These are phyloP conservation scores for Phrixothrix hirtus DNA, from an alignment of 2,888 invertebrate species.

Conservation along the genomic window DNA sequence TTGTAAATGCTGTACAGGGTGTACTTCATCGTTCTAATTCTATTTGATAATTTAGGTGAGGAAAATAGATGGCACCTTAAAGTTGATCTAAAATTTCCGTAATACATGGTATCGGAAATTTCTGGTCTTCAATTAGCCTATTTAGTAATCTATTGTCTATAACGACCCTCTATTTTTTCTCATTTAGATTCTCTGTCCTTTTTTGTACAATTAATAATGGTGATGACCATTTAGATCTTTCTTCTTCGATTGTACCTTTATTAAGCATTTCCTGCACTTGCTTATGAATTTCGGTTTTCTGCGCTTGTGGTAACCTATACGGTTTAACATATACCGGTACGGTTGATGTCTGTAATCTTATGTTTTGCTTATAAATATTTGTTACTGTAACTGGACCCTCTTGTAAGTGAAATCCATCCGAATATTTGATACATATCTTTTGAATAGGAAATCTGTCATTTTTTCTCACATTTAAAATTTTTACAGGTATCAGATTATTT, in stretches of 20 bases:
- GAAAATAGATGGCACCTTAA: slow-evolving; percentile 11
- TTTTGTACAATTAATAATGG: slow-evolving; percentile 10
- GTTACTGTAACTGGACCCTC: too few species aligned
- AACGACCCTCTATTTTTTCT: slow-evolving; percentile 18
- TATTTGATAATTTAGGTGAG: slow-evolving; percentile 38
- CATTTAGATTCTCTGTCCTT: slow-evolving; percentile 4
- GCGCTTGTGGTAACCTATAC: too few species aligned
- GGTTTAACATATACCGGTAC: too few species aligned
- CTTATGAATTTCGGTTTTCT: slow-evolving; percentile 11
- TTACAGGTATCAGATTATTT: too few species aligned
- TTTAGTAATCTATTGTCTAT: slow-evolving; percentile 26
- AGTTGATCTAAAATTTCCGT: slow-evolving; percentile 6
- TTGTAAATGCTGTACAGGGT: too few species aligned
- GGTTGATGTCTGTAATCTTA: too few species aligned
- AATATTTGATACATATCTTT: too few species aligned
- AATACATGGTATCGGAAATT: slow-evolving; percentile 13
- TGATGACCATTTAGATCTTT: slow-evolving; percentile 21
- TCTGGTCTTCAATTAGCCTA: slow-evolving; percentile 20
- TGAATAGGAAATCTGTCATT: too few species aligned
- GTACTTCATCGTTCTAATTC: slow-evolving; percentile 38
- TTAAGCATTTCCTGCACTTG: slow-evolving; percentile 16
- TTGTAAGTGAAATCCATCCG: too few species aligned
- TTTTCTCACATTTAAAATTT: too few species aligned
- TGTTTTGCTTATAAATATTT: too few species aligned
- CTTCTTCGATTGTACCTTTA: slow-evolving; percentile 21